Base-by-base conservation (phyloP, 2,797 vertebrate species). In the Nyctalus aviator region DNA sequence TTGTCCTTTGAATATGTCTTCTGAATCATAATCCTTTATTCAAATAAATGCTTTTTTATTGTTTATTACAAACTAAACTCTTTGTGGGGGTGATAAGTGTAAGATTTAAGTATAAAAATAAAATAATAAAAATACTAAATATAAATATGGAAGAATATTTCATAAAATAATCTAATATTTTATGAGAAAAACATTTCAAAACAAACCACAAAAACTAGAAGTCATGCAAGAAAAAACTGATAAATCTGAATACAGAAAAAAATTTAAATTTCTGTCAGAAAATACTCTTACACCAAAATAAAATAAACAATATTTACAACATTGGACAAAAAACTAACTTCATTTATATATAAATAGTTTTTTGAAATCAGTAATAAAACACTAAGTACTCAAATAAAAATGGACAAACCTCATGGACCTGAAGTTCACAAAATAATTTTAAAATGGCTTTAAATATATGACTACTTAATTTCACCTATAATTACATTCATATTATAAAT, bases 71-170 rank as follows among this genome's bases (percentile, higher is more conserved):
- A 44, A 44, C 41, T 73, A 46, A 73, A 46, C 41, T 25, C 41
- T 14, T 30, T 73, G 20, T 32, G 17, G 37, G 7, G 23, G 41
- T 73, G 14, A 46, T 1, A 46, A 30, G 30, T 15, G 25, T 81
- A 77, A 91, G 85, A 91, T 53, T 93, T 81, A 72, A 91, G 68
- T 44, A 84, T 53, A 73, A 91, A 79, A 79, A 44, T 55, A 77
- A 87, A 50, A 73, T 66, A 10, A 62, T 84, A 64, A 84, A 84
- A 88, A 30, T 77, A 35, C 6, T 41, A 89, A 79, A n/a, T 53
- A 55, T 66, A 94, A 91, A 72, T 76, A 91, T 86, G 30, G 20
- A 15, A 92, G 32, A 69, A 62, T 44, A 55, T 73, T 82, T 59
- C 37, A 85, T 50, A 68, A 89, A 89, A 82, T 83, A 71, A 82